Evolutionary conservation across 2,888 invertebrate genomes (phyloP).

Genomic region (Malthinus seriepunctatus): DNA sequence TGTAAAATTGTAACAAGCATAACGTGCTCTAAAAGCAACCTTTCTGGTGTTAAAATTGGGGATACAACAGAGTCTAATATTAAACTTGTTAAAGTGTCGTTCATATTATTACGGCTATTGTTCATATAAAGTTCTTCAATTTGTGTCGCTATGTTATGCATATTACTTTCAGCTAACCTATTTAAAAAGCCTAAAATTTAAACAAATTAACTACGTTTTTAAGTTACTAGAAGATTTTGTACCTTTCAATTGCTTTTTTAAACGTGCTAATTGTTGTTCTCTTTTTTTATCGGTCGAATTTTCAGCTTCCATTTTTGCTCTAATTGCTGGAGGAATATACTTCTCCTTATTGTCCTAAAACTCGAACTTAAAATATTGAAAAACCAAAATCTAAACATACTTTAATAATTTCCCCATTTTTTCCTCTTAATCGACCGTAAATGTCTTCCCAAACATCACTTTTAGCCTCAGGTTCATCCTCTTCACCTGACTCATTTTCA

Average conservation of each 20-base stretch:
- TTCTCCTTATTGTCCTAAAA: conserved; percentile 52
- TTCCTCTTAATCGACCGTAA: conserved; percentile 84
- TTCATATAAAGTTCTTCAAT: conserved; percentile 79
- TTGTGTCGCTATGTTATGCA: conserved; percentile 78
- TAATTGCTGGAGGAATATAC: conserved; percentile 83
- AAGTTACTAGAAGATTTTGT: background rate
- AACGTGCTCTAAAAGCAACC: conserved; percentile 82
- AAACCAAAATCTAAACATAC: conserved; percentile 49
- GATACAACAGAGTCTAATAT: conserved; percentile 72
- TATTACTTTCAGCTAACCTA: conserved; percentile 83
- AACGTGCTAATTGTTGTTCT: conserved; percentile 64
- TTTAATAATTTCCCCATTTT: conserved; percentile 76
- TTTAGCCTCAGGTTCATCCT: conserved; percentile 29
- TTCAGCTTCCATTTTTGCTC: conserved; percentile 58
- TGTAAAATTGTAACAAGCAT: conserved; percentile 83
- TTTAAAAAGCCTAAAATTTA: conserved; percentile 69
- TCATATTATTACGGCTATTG: conserved; percentile 83
- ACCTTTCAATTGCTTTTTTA: conserved; percentile 86
- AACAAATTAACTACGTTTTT: conserved; percentile 4
- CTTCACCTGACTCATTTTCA: conserved; percentile 20
- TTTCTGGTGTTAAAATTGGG: conserved; percentile 66
- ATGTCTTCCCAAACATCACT: conserved; percentile 81
- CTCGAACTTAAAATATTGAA: background rate
- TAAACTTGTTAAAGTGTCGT: conserved; percentile 71
- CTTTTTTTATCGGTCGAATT: conserved; percentile 49